These are phyloP conservation scores for Alethe diademata DNA, from an alignment of 2,113 vertebrate genomes.

Conservation along the genomic window DNA sequence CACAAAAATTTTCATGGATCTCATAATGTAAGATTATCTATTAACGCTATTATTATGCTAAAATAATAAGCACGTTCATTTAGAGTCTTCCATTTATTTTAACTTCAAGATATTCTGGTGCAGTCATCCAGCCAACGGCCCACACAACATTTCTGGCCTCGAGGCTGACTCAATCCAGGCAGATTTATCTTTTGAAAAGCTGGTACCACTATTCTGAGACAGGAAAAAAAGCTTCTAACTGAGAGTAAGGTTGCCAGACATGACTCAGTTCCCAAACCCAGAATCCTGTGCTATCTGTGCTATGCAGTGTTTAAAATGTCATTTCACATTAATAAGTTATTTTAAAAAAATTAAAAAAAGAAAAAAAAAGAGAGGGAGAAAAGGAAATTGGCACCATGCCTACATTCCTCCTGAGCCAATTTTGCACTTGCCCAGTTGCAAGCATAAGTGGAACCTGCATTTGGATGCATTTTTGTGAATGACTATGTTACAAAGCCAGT, in stretches of 20 bases:
- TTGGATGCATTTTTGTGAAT: background rate
- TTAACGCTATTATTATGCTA: background rate
- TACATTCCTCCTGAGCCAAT: background rate
- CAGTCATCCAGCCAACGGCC: background rate
- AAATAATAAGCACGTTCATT: background rate
- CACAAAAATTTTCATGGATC: background rate
- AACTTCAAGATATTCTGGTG: background rate
- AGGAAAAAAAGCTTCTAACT: background rate
- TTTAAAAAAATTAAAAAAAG: background rate
- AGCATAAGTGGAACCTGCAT: background rate
- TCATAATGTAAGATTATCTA: background rate
- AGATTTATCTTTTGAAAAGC: background rate
- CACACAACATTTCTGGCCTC: background rate
- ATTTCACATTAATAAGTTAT: background rate
- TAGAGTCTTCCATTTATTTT: constrained; percentile 41
- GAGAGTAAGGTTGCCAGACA: background rate
- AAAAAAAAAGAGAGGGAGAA: background rate
- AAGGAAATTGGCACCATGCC: background rate
- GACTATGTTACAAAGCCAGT: background rate
- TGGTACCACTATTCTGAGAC: background rate
- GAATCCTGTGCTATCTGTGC: background rate
- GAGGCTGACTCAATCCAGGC: background rate
- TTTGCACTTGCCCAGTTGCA: background rate
- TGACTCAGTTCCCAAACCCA: background rate
- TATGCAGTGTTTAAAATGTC: background rate